Evolutionary conservation across 2,113 vertebrate species (phyloP), one percentile per base, ranked within the genome.

Genomic region (Corythaixoides concolor): DNA sequence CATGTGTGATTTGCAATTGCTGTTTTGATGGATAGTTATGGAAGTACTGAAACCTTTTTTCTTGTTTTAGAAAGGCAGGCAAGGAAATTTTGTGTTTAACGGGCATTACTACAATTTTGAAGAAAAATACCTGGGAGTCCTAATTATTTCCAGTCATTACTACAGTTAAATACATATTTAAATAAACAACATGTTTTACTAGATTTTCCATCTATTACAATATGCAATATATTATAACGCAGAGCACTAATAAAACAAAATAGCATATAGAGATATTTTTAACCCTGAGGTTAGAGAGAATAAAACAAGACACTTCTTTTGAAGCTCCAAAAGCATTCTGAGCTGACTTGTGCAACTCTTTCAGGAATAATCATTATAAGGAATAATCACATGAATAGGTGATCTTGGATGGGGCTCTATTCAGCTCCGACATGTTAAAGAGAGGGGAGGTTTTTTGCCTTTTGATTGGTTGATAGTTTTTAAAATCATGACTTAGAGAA

Each of bases 261-360:
- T 39, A 63, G 62, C 74, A 43, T 59, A n/a, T 20, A 76, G 89
- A 96, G 82, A 69, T 77, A 96, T 92, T 96, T 94, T 94, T 93
- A 96, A 95, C 96, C 96, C 95, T 17, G 93, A 77, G 95, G 96
- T 94, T 88, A 96, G 72, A 88, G 67, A 94, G 96, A 96, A 76
- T 89, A 90, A 79, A 76, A 19, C n/a, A 73, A 56, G 77, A 32
- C 66, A 60, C 15, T 87, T 89, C 91, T 89, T 92, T 89, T 85
- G 94, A 96, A 95, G 88, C 85, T 93, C 76, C 81, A 70, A 9
- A 12, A 85, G 58, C 66, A 33, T 91, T 93, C 78, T 62, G 70
- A 86, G 93, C 74, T 94, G 82, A 56, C 84, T 96, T 93, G 14
- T 93, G 91, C 91, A 94, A 76, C 41, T 90, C 70, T 79, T 53